Evolutionary conservation across 1,140 invertebrate genomes (phyloP).

Genomic region (Listronotus bonariensis): DNA sequence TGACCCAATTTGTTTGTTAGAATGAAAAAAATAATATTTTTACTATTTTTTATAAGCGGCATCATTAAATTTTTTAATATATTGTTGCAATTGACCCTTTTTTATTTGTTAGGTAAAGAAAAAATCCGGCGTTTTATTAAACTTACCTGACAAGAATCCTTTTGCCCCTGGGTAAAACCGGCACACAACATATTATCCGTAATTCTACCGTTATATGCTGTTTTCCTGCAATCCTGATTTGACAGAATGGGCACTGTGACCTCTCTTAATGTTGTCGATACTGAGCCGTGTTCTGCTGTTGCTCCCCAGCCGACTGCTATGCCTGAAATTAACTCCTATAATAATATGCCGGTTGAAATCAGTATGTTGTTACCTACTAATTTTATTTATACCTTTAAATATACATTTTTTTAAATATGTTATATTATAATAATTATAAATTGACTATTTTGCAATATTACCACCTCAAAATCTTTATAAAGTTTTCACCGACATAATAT

Average conservation of each 20-base stretch:
- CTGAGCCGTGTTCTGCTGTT: slow-evolving; percentile 59
- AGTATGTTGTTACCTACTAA: too few species aligned
- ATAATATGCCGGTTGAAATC: too few species aligned
- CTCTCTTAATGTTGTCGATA: slow-evolving; percentile 62
- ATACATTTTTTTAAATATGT: too few species aligned
- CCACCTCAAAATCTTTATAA: too few species aligned
- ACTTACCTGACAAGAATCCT: slow-evolving; percentile 73
- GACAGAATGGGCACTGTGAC: slow-evolving; percentile 74
- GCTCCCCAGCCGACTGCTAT: slow-evolving; percentile 73
- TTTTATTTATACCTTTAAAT: too few species aligned
- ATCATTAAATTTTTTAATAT: too few species aligned
- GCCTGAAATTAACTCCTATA: slow-evolving; percentile 46
- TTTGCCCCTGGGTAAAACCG: slow-evolving; percentile 72
- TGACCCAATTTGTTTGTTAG: slow-evolving; percentile 4
- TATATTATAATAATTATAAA: too few species aligned
- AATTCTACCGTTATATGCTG: slow-evolving; percentile 72
- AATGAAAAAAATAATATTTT: background rate
- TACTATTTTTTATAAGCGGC: too few species aligned
- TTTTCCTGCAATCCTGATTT: slow-evolving; percentile 69
- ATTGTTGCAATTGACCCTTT: too few species aligned
- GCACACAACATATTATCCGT: slow-evolving; percentile 89
- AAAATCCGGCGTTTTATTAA: background rate
- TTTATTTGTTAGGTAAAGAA: too few species aligned
- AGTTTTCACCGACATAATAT: too few species aligned
- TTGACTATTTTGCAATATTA: too few species aligned